Base-by-base conservation (phyloP, 2,113 vertebrate genomes). In the Calcarius ornatus region DNA sequence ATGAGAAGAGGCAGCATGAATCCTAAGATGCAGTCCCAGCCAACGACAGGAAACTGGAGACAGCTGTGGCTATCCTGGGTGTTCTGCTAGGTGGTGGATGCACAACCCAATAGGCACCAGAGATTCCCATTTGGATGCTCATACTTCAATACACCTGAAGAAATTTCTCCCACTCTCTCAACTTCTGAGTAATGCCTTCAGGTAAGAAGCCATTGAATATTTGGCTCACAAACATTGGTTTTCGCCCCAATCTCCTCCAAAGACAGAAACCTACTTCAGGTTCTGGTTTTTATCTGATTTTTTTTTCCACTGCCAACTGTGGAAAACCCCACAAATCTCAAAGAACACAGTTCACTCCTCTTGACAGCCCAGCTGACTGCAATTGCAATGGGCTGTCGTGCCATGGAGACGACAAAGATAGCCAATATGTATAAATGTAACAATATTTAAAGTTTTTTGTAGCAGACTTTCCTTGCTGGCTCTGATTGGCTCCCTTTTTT, bases 301-400 rank as follows among this genome's bases (percentile, higher is more conserved):
- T 70, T 80, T 72, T 66, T 1, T 4, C 30, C 21, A 8, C 35
- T 19, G 4, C 19, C 43, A 64, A 59, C 4, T 3, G 5, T 63
- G 43, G 35, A 85, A 35, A 76, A 31, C 14, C 5, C 0, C 47
- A 82, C 12, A 38, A 51, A 50, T 28, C 59, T 81, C 37, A 24
- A 77, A 60, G 56, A 80, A 35, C 11, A 24, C 6, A 12, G 18
- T 6, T 14, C 18, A 35, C 15, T 23, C 22, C 38, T 27, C 81
- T 35, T 47, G 21, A 72, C 5, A 47, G 50, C 1, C 0, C 35
- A 78, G 60, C 72, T 84, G 59, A 28, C 45, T 9, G 1, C 2
- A 9, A 17, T 24, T 2, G 2, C 50, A 65, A 12, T 1, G 2
- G 1, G 4, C 43, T 47, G 24, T 30, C 12, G 10, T 27, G n/a